These are phyloP conservation scores for Steatornis caripensis DNA, from an alignment of 2,113 vertebrate species.

Conservation along the genomic window DNA sequence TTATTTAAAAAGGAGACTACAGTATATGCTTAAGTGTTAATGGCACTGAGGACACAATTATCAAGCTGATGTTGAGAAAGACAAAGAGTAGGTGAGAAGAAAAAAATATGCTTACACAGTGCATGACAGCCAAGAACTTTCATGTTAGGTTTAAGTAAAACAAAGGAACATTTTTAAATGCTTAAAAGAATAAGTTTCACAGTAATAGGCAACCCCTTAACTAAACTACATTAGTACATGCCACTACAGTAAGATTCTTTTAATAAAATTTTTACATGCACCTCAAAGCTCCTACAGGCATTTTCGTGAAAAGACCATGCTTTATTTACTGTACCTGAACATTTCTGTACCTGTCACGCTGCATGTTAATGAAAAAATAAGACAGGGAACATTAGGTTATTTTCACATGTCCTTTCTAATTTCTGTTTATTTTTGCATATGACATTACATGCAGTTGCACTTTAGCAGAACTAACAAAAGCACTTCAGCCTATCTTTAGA, in stretches of 20 bases:
- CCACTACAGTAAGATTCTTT: background rate
- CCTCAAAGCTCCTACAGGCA: slow-evolving; percentile 34
- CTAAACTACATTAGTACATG: slow-evolving; percentile 6
- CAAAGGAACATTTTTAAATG: background rate
- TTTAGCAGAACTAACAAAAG: background rate
- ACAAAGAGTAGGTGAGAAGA: background rate
- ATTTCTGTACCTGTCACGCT: slow-evolving; percentile 84
- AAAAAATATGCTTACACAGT: background rate
- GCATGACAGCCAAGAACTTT: background rate
- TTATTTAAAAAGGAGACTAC: background rate
- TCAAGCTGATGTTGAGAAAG: background rate
- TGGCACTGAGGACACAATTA: background rate
- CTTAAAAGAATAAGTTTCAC: background rate
- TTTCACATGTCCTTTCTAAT: background rate
- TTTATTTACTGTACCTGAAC: slow-evolving; percentile 79
- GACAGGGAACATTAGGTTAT: slow-evolving; percentile 69
- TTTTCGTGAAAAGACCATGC: slow-evolving; percentile 42
- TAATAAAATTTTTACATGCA: slow-evolving; percentile 51
- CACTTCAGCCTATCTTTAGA: background rate
- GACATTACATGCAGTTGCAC: background rate
- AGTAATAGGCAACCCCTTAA: background rate
- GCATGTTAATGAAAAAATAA: slow-evolving; percentile 83
- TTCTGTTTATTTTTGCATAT: background rate
- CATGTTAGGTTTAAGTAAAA: background rate
- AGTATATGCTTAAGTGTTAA: background rate